These are phyloP conservation scores for Argya squamiceps DNA, from an alignment of 2,797 vertebrate species.

Conservation along the genomic window DNA sequence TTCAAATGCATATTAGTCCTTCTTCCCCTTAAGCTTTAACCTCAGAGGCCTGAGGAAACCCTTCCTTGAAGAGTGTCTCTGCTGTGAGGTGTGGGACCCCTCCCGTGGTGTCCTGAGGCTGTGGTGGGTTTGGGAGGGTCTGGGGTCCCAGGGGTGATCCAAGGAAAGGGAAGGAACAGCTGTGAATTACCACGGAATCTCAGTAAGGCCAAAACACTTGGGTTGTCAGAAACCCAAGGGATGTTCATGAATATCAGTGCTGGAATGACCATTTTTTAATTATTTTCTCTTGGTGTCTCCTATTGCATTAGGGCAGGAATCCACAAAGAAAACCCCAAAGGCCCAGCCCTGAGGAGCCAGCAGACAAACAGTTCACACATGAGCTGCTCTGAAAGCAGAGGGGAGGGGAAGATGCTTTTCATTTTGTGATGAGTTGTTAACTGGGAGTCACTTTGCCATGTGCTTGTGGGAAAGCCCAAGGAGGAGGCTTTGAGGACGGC, in stretches of 20 bases:
- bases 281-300: not conserved
- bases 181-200: not conserved
- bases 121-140: not conserved
- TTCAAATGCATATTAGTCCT: not conserved
- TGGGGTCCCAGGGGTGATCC: not conserved
- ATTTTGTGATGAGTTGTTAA: constrained; percentile 33
- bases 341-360: not conserved
- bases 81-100: not conserved
- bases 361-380: not conserved
- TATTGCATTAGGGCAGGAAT: not conserved
- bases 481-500: not conserved
- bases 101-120: not conserved
- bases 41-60: not conserved
- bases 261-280: not conserved
- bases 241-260: not conserved
- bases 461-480: constrained; percentile 31
- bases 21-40: not conserved
- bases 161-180: not conserved
- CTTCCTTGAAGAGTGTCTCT: not conserved
- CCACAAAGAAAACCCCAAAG: not conserved
- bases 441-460: not conserved
- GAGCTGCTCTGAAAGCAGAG: not conserved
- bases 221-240: fast-evolving
- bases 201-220: not conserved
- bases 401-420: not conserved